Evolutionary conservation across 2,113 vertebrate genomes (phyloP).

Genomic region (Sinocyclocheilus anshuiensis): DNA sequence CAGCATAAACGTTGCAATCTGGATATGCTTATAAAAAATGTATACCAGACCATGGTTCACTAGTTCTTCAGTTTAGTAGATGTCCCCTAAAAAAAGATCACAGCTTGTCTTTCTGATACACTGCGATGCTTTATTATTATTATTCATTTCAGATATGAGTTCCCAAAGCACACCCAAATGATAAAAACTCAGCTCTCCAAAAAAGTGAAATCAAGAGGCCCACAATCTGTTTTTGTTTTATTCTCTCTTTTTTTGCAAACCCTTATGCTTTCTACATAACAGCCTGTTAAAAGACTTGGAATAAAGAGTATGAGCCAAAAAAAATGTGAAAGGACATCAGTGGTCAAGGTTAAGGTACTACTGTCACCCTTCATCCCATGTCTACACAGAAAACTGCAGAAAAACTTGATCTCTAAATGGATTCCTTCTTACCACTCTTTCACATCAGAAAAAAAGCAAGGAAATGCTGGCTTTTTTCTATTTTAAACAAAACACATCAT

Average conservation of each 20-base stretch:
- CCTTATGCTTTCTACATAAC: too few relatives aligned
- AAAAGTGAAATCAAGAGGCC: too few relatives aligned
- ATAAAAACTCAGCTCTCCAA: neutral
- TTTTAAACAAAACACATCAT: too few relatives aligned
- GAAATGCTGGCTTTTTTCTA: too few relatives aligned
- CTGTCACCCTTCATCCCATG: neutral
- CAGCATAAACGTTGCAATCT: conserved; percentile 2
- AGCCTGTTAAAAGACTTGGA: too few relatives aligned
- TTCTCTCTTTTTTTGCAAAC: too few relatives aligned
- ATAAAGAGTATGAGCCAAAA: too few relatives aligned
- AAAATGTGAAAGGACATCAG: too few relatives aligned
- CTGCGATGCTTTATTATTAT: neutral
- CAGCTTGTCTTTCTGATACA: neutral
- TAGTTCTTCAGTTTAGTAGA: neutral
- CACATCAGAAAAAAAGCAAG: too few relatives aligned
- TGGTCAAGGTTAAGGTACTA: neutral
- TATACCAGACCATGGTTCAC: conserved; percentile 10
- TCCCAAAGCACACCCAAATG: neutral
- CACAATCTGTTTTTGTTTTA: too few relatives aligned
- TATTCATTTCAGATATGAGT: neutral
- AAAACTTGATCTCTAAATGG: too few relatives aligned
- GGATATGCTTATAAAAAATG: conserved; percentile 3
- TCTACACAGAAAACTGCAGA: neutral
- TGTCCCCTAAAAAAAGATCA: neutral
- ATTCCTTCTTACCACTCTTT: too few relatives aligned